A percentile compares a stretch with the other conserved stretches of the same genome.
Conservation (phyloP, 2,888 invertebrate species). For the Lycaena phlaeas region DNA sequence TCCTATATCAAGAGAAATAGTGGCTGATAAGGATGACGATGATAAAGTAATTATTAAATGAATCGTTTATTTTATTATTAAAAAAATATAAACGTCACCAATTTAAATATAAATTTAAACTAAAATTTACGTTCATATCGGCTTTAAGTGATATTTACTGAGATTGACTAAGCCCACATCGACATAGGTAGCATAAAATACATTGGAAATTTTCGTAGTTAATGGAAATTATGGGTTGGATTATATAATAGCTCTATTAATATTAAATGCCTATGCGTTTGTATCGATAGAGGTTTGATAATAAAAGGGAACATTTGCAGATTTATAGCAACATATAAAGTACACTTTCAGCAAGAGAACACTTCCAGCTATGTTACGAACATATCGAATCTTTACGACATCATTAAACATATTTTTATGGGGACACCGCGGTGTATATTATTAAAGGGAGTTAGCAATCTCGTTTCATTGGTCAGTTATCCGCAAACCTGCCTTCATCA, state of each 20-base stretch:
- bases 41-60: too few relatives aligned
- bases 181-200: too few relatives aligned
- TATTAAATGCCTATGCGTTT: conserved; percentile 6
- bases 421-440: conserved; percentile 56
- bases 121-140: too few relatives aligned
- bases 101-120: too few relatives aligned
- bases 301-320: conserved; percentile 52
- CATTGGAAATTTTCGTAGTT: not conserved
- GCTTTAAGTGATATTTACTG: too few relatives aligned
- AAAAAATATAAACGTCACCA: too few relatives aligned
- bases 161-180: too few relatives aligned
- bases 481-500: conserved; percentile 44
- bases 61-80: too few relatives aligned
- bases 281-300: conserved; percentile 41
- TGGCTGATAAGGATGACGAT: too few relatives aligned
- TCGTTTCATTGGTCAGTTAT: conserved; percentile 55
- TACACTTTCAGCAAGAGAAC: conserved; percentile 35
- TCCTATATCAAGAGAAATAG: too few relatives aligned
- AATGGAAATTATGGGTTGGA: not conserved
- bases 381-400: conserved; percentile 64
- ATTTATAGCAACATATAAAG: conserved; percentile 47
- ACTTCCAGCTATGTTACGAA: conserved; percentile 49
- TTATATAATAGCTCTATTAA: conserved; percentile 1
- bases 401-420: conserved; percentile 72
- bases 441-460: conserved; percentile 46